Percentiles rank a stretch among this genome's conserved stretches.
Conservation (phyloP, 2,888 invertebrate genomes). For the Sinotaia quadrata region DNA sequence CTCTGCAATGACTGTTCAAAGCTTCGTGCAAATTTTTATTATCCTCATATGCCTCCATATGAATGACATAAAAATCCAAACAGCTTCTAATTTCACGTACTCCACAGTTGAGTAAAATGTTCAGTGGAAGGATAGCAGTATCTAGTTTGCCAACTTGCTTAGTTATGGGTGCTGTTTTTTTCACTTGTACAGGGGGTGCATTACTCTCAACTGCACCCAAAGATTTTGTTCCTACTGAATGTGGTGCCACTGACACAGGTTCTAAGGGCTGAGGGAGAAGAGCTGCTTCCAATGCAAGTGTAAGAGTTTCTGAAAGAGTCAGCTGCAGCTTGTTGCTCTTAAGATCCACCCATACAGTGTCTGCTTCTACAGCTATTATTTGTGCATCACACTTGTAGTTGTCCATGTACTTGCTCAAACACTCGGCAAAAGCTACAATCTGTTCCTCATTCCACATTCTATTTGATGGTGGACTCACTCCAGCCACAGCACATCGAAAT, state of each 20-base stretch:
- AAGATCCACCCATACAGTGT: constrained; percentile 6
- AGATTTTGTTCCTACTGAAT: too few species aligned
- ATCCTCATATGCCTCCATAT: constrained; percentile 72
- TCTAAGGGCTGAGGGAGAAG: background rate
- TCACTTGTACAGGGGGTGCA: too few species aligned
- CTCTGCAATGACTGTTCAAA: constrained; percentile 2
- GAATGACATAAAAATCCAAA: constrained; percentile 78
- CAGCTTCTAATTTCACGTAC: constrained; percentile 28
- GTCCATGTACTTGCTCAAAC: constrained; percentile 26
- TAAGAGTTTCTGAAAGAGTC: background rate
- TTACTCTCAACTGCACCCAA: too few species aligned
- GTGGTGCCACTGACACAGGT: too few species aligned
- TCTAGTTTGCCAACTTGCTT: too few species aligned
- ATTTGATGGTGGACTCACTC: constrained; percentile 10
- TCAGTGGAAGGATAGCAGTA: background rate
- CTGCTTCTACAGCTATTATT: background rate
- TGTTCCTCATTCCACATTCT: constrained; percentile 5
- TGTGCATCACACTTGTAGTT: background rate
- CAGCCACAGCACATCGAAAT: constrained; percentile 43
- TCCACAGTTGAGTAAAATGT: background rate
- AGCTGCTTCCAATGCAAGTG: background rate
- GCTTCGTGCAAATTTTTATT: constrained; percentile 16
- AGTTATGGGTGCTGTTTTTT: too few species aligned
- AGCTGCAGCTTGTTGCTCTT: background rate
- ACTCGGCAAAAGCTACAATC: background rate